These are phyloP conservation scores for Torymus aiolomorphi DNA, from an alignment of 2,888 invertebrate species.

Conservation along the genomic window DNA sequence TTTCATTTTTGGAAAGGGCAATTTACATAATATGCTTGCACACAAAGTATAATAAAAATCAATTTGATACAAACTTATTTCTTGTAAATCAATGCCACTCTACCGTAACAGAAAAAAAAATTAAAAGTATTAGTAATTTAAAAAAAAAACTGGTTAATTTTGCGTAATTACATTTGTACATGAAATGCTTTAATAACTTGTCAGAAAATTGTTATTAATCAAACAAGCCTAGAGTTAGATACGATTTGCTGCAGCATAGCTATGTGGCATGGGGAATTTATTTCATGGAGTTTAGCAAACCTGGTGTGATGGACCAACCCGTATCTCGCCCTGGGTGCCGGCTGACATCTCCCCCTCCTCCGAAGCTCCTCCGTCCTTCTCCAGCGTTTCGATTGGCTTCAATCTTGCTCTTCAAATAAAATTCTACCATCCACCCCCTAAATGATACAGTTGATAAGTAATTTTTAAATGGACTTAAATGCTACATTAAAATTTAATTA, in stretches of 20 bases:
- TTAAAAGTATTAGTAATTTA: not conserved
- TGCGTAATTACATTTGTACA: not conserved
- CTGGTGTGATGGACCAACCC: conserved; percentile 87
- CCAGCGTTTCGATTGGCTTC: conserved; percentile 74
- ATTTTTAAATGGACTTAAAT: conserved; percentile 50
- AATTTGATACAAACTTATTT: not conserved
- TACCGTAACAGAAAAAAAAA: not conserved
- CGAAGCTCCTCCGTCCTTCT: conserved; percentile 75
- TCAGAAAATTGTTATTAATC: conserved; percentile 14
- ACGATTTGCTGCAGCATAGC: conserved; percentile 71
- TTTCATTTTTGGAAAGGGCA: not conserved
- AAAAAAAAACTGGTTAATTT: conserved; percentile 10
- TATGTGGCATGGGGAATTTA: conserved; percentile 70
- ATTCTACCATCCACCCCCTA: conserved; percentile 74
- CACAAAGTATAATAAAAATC: conserved; percentile 22
- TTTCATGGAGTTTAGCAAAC: conserved; percentile 71
- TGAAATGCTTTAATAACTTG: conserved; percentile 14
- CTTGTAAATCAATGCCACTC: not conserved
- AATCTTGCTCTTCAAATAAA: conserved; percentile 73
- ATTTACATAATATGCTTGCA: conserved; percentile 23
- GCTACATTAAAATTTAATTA: conserved; percentile 8
- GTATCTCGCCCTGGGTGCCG: conserved; percentile 86
- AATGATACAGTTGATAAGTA: conserved; percentile 70
- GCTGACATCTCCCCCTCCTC: conserved; percentile 78
- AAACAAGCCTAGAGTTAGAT: conserved; percentile 70